Base-by-base conservation (phyloP, 2,797 vertebrate genomes). In the Paratrypauchen microcephalus region DNA sequence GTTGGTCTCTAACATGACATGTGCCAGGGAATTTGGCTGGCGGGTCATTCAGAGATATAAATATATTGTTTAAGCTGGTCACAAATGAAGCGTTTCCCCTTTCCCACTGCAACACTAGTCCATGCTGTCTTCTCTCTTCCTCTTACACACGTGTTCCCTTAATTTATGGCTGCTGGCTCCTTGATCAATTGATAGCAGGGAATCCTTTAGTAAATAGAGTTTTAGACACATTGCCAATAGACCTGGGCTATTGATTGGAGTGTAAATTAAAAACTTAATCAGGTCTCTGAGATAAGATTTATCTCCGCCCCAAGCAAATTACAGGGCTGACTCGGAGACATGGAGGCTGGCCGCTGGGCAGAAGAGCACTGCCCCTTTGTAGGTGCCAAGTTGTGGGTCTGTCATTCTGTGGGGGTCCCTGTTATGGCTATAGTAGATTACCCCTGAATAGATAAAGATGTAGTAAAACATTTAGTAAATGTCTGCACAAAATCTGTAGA, bases 181-280 rank as follows among this genome's bases (percentile, higher is more conserved):
- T 95, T 98, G 97, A 98, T 98, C 96, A 98, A 97, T 97, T 97
- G 96, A 98, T 98, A 98, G 95, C 94, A 95, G 94, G 94, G 96
- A 96, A 97, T 96, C 94, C 95, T 94, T 95, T 95, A 96, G 95
- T 98, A 97, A 98, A 98, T 98, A 97, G 96, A 98, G 96, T 96
- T 98, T 97, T 97, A 97, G 97, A 98, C 97, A 97, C 95, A 97
- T 98, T 97, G 97, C 96, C 97, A 96, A 98, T 98, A 99, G 96
- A 98, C 96, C 95, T 95, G 95, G 86, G 92, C 93, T 97, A 99
- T 99, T 98, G 97, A 98, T 98, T 95, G 94, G 94, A 94, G 95
- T 98, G 97, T 99, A 98, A 98, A 99, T 99, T 99, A 99, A 99
- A 99, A 97, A 98, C 96, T 97, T 99, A 98, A 97, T 99, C 97